Percentiles rank a stretch among this genome's conserved stretches.
Conservation (phyloP, 2,113 vertebrate species). For the Hippocampus abdominalis region DNA sequence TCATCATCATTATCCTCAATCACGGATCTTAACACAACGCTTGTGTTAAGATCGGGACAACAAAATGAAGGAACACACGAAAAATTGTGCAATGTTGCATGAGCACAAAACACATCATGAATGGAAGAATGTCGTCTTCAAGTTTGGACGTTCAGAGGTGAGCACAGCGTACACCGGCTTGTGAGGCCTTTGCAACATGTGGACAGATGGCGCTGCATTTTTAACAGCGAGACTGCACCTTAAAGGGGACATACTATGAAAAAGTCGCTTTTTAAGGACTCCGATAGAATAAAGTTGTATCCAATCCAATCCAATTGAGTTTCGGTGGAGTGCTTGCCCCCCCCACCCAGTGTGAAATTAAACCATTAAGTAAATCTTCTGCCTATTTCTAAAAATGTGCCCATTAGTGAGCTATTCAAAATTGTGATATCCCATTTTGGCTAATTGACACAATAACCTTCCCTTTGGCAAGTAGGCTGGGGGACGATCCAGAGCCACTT, state of each 20-base stretch:
- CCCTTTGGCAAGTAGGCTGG: no score
- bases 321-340: no score
- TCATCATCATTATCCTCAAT: neutral
- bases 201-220: neutral
- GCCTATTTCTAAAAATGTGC: neutral
- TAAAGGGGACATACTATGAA: neutral
- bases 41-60: neutral
- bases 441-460: neutral
- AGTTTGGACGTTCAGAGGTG: neutral
- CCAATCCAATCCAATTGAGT: no score
- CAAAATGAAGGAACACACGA: neutral
- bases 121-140: slow-evolving; percentile 1
- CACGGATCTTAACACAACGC: neutral
- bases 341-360: neutral
- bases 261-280: neutral
- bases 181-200: neutral
- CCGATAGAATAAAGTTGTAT: no score
- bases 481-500: no score
- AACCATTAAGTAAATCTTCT: neutral
- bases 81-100: neutral
- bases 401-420: neutral
- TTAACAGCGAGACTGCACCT: neutral
- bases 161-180: slow-evolving; percentile 36
- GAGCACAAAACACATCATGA: neutral
- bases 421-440: neutral